A percentile compares a stretch with the other conserved stretches of the same genome.
Evolutionary conservation across 2,113 vertebrate species (phyloP).

Genomic region (Callorhinus ursinus): DNA sequence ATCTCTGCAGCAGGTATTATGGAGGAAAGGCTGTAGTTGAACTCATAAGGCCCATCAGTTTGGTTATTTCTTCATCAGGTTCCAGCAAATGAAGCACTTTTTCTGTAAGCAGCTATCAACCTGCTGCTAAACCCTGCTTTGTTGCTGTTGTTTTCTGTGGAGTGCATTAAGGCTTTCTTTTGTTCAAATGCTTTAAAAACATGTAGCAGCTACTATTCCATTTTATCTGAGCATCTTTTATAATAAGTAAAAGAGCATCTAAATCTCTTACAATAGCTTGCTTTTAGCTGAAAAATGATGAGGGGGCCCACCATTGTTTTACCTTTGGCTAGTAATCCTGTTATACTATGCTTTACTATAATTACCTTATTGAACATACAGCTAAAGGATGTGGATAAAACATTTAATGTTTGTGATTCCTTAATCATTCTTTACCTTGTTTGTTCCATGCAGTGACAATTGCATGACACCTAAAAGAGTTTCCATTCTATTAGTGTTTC

Average conservation of each 20-base stretch:
- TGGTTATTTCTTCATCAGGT: slow-evolving; percentile 30
- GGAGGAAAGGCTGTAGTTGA: neutral
- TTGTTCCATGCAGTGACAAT: neutral
- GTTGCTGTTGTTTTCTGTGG: neutral
- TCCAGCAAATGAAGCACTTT: neutral
- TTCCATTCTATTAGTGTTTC: neutral
- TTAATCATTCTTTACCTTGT: neutral
- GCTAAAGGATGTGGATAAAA: neutral
- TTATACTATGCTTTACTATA: neutral
- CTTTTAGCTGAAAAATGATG: neutral
- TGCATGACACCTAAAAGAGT: neutral
- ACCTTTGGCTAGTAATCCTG: neutral
- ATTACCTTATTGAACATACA: neutral
- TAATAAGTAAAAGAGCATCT: neutral
- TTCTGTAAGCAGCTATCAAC: neutral
- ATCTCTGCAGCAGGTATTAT: neutral
- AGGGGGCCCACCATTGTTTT: neutral
- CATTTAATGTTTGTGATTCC: neutral
- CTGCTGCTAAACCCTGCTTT: neutral
- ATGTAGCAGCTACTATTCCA: neutral
- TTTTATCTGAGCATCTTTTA: slow-evolving; percentile 14
- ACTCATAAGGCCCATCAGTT: neutral
- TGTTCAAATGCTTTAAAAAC: neutral
- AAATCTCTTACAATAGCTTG: neutral
- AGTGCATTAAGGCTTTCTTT: slow-evolving; percentile 13